Percentiles rank a stretch among this genome's conserved stretches.
Conservation (phyloP, 2,888 invertebrate genomes). For the Agrypnus murinus region DNA sequence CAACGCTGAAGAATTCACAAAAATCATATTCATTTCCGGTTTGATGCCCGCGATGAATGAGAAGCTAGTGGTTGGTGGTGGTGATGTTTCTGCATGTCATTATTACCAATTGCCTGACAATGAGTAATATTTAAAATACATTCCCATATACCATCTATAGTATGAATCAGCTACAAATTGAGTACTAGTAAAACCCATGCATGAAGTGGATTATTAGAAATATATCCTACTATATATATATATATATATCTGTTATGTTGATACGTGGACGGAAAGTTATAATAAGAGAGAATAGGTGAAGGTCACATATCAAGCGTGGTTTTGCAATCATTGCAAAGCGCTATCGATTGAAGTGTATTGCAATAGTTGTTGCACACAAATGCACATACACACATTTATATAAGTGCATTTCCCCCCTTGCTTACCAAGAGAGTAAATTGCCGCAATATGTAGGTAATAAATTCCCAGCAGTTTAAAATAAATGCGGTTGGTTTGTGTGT, state of each 20-base stretch:
- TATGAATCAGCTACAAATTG: slow-evolving; percentile 14
- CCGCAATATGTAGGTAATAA: slow-evolving; percentile 31
- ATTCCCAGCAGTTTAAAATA: slow-evolving; percentile 16
- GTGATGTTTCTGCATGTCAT: slow-evolving; percentile 35
- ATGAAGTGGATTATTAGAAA: slow-evolving; percentile 17
- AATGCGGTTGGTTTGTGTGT: slow-evolving; percentile 8
- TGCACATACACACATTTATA: too few relatives aligned
- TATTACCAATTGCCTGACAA: neutral
- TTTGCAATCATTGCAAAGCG: slow-evolving; percentile 24
- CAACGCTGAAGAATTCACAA: slow-evolving; percentile 41
- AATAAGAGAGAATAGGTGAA: slow-evolving; percentile 56
- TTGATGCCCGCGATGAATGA: slow-evolving; percentile 6
- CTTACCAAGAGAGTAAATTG: slow-evolving; percentile 31
- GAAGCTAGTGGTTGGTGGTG: slow-evolving; percentile 20
- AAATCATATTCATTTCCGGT: slow-evolving; percentile 46
- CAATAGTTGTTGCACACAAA: too few relatives aligned
- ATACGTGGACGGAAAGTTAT: slow-evolving; percentile 48
- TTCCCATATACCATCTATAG: neutral
- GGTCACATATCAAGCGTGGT: slow-evolving; percentile 43
- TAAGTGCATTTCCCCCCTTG: slow-evolving; percentile 21
- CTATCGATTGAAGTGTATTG: slow-evolving; percentile 30
- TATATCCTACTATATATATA: too few relatives aligned
- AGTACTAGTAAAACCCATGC: neutral
- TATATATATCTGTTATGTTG: neutral
- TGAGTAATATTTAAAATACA: slow-evolving; percentile 18